Conservation (phyloP, 1,140 invertebrate species). For the Alviniconcha marisindica region DNA sequence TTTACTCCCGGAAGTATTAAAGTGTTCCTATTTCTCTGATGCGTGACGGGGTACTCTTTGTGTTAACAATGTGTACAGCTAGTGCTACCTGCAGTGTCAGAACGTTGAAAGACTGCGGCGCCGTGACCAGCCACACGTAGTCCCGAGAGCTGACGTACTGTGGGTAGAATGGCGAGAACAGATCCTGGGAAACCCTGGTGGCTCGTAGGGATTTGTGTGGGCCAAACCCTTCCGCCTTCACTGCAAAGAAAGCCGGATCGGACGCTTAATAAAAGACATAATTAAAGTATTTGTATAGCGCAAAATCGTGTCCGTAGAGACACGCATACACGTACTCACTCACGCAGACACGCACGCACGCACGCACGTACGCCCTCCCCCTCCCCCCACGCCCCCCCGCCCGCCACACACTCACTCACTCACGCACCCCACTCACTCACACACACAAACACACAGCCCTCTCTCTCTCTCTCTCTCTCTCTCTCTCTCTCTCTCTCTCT, state of each 20-base stretch:
- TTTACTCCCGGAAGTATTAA: too few relatives aligned
- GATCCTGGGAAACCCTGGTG: background rate
- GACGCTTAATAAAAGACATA: too few relatives aligned
- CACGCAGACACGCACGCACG: constrained; percentile 5
- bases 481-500: background rate
- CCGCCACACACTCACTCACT: constrained; percentile 15
- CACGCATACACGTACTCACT: constrained; percentile 24
- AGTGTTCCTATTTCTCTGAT: too few relatives aligned
- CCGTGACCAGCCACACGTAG: constrained; percentile 27
- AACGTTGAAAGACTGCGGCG: background rate
- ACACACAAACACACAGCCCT: constrained; percentile 7
- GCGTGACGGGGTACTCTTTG: too few relatives aligned
- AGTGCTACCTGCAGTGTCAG: background rate
- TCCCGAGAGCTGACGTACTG: background rate
- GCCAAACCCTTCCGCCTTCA: background rate
- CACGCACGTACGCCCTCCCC: background rate
- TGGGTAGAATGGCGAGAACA: constrained; percentile 29
- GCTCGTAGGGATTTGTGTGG: background rate
- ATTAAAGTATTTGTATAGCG: too few relatives aligned
- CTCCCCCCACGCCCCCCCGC: background rate
- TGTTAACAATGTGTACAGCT: too few relatives aligned
- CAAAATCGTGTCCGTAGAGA: background rate
- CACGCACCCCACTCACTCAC: background rate
- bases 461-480: constrained; percentile 7
- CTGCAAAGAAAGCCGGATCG: background rate